Percentiles rank a stretch among this genome's conserved stretches.
Evolutionary conservation across 2,888 invertebrate species (phyloP).

Genomic region (Sinelater perroti): DNA sequence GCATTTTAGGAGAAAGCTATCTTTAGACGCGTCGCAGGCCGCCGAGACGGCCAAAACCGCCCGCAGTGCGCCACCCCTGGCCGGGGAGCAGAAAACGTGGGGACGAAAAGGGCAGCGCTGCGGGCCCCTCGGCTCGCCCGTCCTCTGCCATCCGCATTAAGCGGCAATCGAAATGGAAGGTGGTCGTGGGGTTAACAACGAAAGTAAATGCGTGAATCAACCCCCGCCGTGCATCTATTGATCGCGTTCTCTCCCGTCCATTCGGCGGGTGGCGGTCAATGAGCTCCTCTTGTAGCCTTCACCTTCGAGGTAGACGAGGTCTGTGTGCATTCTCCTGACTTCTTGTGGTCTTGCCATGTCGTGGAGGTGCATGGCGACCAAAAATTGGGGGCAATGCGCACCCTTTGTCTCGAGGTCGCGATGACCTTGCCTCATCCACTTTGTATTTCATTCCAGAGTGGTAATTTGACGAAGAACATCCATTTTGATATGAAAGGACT

Average conservation of each 20-base stretch:
- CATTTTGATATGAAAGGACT: no score
- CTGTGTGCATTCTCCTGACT: slow-evolving; percentile 28
- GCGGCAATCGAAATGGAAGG: slow-evolving; percentile 4
- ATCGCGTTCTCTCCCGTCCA: slow-evolving; percentile 30
- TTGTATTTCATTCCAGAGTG: no score
- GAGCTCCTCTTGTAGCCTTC: slow-evolving; percentile 50
- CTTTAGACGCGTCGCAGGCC: no score
- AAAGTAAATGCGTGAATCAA: slow-evolving; percentile 23
- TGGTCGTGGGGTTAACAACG: slow-evolving; percentile 13
- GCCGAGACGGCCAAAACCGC: no score
- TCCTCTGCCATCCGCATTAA: no score
- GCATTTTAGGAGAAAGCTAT: slow-evolving; percentile 28
- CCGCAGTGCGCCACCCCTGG: no score
- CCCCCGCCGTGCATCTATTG: slow-evolving; percentile 37
- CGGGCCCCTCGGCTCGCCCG: no score
- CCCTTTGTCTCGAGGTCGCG: no score
- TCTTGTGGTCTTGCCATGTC: slow-evolving; percentile 6
- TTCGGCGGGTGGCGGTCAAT: slow-evolving; percentile 46
- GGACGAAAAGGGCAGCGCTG: no score
- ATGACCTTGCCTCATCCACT: no score
- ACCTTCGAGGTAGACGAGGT: slow-evolving; percentile 44
- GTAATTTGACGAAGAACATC: no score
- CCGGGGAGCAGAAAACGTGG: no score
- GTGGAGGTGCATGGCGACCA: neutral
- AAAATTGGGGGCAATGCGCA: neutral